Evolutionary conservation across 2,113 vertebrate genomes (phyloP).

Genomic region (Aepyceros melampus): DNA sequence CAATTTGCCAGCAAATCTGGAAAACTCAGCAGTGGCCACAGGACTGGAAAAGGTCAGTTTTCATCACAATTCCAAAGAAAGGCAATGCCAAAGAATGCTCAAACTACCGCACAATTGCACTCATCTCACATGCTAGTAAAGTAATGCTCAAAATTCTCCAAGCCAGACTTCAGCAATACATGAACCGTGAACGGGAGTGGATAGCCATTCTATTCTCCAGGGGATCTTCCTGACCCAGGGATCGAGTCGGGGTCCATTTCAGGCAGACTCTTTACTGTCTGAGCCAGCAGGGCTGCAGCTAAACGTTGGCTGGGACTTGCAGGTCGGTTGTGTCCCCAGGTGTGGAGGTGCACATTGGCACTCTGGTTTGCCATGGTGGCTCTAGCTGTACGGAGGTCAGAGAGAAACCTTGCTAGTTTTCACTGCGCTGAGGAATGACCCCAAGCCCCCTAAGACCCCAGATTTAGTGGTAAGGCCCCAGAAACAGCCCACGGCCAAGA

Average conservation of each 20-base stretch:
- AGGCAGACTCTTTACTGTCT: neutral
- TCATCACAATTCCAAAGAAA: too few species aligned
- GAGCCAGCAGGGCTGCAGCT: neutral
- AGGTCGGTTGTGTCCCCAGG: too few species aligned
- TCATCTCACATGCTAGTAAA: too few species aligned
- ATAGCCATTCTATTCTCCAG: neutral
- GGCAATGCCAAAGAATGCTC: too few species aligned
- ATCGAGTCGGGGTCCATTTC: neutral
- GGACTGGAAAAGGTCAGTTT: too few species aligned
- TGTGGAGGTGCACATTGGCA: neutral
- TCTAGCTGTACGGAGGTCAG: neutral
- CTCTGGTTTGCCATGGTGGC: neutral
- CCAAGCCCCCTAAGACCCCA: neutral
- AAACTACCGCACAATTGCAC: too few species aligned
- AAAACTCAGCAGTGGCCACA: too few species aligned
- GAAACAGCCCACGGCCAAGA: neutral
- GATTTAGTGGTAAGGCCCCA: neutral
- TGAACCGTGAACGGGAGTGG: too few species aligned
- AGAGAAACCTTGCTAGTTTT: neutral
- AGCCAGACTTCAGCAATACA: too few species aligned
- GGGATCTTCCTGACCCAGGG: neutral
- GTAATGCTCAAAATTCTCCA: too few species aligned
- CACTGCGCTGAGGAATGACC: neutral
- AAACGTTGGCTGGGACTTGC: neutral
- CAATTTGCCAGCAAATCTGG: too few species aligned